Percentiles rank a stretch among this genome's conserved stretches.
phyloP scores from a whole-genome alignment of 2,113 vertebrate species.

The Solea solea region DNA sequence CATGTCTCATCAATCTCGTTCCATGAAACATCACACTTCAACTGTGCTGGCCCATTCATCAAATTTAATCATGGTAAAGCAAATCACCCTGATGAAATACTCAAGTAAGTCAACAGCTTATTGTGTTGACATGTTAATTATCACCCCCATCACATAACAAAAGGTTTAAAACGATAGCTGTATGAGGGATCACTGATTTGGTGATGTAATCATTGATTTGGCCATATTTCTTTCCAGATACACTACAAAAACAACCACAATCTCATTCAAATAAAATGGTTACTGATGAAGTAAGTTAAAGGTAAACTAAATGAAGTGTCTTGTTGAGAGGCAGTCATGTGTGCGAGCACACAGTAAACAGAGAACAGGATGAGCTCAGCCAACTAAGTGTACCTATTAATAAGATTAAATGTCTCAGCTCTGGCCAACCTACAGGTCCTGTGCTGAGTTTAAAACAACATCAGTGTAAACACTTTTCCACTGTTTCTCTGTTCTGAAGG shows the following conservation, averaged over 20 bases:
- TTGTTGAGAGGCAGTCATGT: background rate
- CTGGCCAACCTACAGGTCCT: too few species aligned
- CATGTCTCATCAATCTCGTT: too few species aligned
- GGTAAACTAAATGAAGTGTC: background rate
- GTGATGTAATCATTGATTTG: background rate
- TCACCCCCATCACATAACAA: too few species aligned
- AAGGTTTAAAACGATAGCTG: too few species aligned
- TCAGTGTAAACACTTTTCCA: too few species aligned
- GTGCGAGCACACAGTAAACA: background rate
- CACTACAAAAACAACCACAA: background rate
- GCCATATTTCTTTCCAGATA: background rate
- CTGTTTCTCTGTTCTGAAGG: too few species aligned
- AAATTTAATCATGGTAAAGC: too few species aligned
- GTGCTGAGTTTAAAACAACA: too few species aligned
- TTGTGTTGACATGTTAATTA: too few species aligned
- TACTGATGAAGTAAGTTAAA: background rate
- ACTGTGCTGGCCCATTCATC: background rate
- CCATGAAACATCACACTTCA: background rate
- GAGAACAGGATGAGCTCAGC: too few species aligned
- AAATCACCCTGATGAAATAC: background rate
- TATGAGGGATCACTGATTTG: background rate
- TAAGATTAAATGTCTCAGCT: background rate
- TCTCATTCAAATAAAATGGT: background rate
- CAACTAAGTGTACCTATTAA: background rate
- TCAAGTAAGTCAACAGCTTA: slow-evolving; percentile 1